Conservation (phyloP, 2,113 vertebrate species). For the Trachemys scripta region DNA sequence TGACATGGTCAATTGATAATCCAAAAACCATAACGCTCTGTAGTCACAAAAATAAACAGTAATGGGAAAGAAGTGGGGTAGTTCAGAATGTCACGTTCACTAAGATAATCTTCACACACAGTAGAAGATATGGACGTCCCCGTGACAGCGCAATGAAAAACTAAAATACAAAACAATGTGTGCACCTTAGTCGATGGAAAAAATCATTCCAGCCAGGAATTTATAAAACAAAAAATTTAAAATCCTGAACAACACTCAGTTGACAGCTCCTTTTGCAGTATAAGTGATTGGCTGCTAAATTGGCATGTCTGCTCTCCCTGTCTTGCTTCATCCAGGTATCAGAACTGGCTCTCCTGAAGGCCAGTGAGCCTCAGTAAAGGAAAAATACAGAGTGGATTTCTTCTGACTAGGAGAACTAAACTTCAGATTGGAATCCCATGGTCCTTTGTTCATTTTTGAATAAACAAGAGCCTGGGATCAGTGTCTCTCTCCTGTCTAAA, state of each 20-base stretch:
- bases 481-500: not conserved
- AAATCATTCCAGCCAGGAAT: not conserved
- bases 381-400: not conserved
- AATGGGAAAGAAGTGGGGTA: not conserved
- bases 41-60: not conserved
- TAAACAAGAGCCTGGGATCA: not conserved
- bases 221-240: not conserved
- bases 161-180: not conserved
- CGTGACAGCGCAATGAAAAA: not conserved
- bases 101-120: not conserved
- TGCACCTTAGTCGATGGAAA: not conserved
- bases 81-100: not conserved
- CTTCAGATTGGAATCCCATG: not conserved
- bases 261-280: not conserved
- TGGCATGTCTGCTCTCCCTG: not conserved
- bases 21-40: not conserved
- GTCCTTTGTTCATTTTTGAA: not conserved
- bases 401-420: not conserved
- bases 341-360: not conserved
- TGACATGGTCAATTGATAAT: not conserved
- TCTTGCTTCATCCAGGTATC: not conserved
- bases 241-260: not conserved
- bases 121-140: not conserved
- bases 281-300: not conserved
- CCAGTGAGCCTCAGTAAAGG: not conserved